phyloP scores from a whole-genome alignment of 2,113 vertebrate species.

The Formicarius rufipectus region DNA sequence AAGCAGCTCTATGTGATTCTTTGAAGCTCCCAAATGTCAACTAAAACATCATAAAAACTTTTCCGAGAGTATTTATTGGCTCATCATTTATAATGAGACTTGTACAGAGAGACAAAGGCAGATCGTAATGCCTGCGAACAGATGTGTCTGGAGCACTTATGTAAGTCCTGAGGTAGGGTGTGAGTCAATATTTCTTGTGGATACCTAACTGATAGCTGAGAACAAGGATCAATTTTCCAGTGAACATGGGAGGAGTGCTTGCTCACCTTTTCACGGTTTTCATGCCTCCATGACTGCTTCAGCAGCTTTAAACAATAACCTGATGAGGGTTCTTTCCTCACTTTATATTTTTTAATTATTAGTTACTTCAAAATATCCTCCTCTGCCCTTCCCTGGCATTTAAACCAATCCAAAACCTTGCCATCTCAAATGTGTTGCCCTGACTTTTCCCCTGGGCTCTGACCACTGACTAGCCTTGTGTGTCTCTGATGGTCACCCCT shows the following conservation, averaged over 20 bases:
- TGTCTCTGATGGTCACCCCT: background rate
- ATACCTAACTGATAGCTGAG: slow-evolving; percentile 30
- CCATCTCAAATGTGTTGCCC: background rate
- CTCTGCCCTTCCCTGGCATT: background rate
- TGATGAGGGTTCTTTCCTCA: background rate
- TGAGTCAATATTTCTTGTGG: slow-evolving; percentile 19
- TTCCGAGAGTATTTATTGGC: slow-evolving; percentile 61
- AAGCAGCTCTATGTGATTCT: slow-evolving; percentile 35
- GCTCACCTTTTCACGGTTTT: background rate
- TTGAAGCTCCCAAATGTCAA: slow-evolving; percentile 59
- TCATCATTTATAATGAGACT: background rate
- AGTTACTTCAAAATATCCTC: background rate
- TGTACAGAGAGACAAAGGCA: slow-evolving; percentile 9
- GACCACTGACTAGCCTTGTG: background rate
- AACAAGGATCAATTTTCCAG: background rate
- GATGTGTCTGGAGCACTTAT: background rate
- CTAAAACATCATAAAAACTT: slow-evolving; percentile 48
- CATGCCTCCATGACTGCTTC: background rate
- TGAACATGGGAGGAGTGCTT: background rate
- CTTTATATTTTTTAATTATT: background rate
- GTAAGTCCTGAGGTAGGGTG: background rate
- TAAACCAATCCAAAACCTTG: background rate
- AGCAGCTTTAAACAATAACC: background rate
- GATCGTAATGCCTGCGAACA: slow-evolving; percentile 35
- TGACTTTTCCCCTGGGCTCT: background rate